Evolutionary conservation across 2,797 vertebrate genomes (phyloP).

Genomic region (Lagodon rhomboides): DNA sequence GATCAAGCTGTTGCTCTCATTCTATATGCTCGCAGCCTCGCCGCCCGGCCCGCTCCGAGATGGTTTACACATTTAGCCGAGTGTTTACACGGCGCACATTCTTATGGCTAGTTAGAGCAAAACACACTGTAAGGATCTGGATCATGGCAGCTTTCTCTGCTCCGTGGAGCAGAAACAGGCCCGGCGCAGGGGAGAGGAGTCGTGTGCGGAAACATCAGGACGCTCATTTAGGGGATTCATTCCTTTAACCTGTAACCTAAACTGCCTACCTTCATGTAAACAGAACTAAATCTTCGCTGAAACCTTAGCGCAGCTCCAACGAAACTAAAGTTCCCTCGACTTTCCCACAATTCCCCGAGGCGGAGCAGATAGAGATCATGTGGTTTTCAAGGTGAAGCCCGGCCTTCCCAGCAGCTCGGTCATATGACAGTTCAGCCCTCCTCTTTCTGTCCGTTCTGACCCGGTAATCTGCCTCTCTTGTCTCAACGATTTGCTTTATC

Average conservation of each 20-base stretch:
- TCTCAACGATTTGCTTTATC: constrained; percentile 71
- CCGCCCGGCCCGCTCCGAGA: constrained; percentile 9
- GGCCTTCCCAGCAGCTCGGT: constrained; percentile 51
- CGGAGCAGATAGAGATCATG: constrained; percentile 54
- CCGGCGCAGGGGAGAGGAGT: background rate
- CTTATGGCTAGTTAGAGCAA: constrained; percentile 61
- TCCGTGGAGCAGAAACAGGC: constrained; percentile 5
- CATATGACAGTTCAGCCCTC: constrained; percentile 57
- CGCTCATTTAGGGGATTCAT: constrained; percentile 34
- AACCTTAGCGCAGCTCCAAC: background rate
- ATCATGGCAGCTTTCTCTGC: background rate
- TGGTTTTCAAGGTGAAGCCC: constrained; percentile 65
- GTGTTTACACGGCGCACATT: constrained; percentile 75
- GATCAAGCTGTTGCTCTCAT: constrained; percentile 18
- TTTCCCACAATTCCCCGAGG: constrained; percentile 44
- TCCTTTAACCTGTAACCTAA: constrained; percentile 47
- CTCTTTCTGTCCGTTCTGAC: constrained; percentile 39
- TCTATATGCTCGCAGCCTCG: constrained; percentile 23
- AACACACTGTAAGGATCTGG: constrained; percentile 50
- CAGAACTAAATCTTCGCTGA: constrained; percentile 12
- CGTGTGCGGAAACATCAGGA: background rate
- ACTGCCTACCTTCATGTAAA: constrained; percentile 33
- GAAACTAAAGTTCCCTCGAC: background rate
- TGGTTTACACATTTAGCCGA: constrained; percentile 69
- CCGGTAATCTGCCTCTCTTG: constrained; percentile 62